A percentile compares a stretch with the other conserved stretches of the same genome.
Conservation (phyloP, 2,797 vertebrate genomes). For the Lacerta viridis region DNA sequence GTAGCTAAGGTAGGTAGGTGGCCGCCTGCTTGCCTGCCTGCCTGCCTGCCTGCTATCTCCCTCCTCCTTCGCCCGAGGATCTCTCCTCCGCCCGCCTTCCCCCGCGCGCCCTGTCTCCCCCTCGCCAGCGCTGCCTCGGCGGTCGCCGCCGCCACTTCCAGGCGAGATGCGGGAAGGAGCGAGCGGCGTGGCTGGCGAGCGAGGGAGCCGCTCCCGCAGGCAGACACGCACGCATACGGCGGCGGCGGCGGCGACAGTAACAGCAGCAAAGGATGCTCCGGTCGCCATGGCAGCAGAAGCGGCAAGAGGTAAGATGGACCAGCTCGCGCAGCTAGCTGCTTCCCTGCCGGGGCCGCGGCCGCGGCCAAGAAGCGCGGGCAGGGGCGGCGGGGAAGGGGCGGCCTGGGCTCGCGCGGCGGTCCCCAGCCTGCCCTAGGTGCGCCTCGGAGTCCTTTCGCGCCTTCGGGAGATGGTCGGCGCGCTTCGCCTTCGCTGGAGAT, state of each 20-base stretch:
- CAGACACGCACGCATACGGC: conserved; percentile 26
- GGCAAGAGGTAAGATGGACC: conserved; percentile 74
- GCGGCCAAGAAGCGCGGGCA: conserved; percentile 32
- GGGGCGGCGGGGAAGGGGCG: neutral
- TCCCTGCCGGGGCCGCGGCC: conserved; percentile 58
- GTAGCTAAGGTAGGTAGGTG: too few relatives aligned
- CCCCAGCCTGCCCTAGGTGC: neutral
- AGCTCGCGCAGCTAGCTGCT: conserved; percentile 44
- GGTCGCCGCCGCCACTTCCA: neutral
- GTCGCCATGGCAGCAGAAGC: conserved; percentile 71
- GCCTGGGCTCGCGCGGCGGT: neutral
- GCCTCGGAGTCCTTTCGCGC: neutral
- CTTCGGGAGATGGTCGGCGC: neutral
- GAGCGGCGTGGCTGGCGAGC: conserved; percentile 8
- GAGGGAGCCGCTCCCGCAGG: conserved; percentile 24
- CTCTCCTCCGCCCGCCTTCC: neutral
- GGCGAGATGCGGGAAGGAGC: conserved; percentile 26
- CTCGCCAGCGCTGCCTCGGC: conserved; percentile 33
- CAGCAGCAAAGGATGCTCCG: conserved; percentile 62
- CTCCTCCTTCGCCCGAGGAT: neutral
- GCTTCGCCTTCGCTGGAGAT: neutral
- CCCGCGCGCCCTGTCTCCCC: neutral
- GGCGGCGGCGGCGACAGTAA: neutral
- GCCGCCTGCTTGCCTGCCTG: neutral
- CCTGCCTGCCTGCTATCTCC: neutral